These are phyloP conservation scores for Antheraea pernyi DNA, from an alignment of 1,140 invertebrate species.

Conservation along the genomic window DNA sequence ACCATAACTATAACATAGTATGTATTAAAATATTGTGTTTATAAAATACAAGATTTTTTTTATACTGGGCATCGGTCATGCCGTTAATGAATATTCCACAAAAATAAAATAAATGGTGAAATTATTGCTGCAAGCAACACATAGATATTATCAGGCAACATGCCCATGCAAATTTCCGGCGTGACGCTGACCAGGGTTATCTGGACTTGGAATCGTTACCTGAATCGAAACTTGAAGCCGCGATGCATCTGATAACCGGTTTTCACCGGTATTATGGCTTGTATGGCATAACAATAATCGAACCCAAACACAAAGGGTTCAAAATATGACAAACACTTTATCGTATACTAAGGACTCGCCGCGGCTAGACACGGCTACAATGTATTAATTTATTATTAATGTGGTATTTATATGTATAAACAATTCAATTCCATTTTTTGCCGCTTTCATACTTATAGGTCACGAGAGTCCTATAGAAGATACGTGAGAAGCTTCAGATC, in stretches of 20 bases:
- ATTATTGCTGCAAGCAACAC: not conserved
- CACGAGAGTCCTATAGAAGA: no score
- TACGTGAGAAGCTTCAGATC: no score
- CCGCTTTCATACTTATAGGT: no score
- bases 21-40: no score
- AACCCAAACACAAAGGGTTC: not conserved
- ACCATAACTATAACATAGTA: no score
- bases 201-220: not conserved
- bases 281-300: not conserved
- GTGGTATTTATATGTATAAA: no score
- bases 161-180: not conserved
- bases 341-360: no score
- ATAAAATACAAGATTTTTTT: no score
- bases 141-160: not conserved
- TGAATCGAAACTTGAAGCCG: not conserved
- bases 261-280: not conserved
- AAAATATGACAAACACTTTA: not conserved
- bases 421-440: no score
- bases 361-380: no score
- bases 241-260: not conserved
- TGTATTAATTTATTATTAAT: no score
- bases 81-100: not conserved
- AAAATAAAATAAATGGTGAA: not conserved
- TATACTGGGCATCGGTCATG: no score
- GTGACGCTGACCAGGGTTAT: not conserved